Percentiles rank a stretch among this genome's conserved stretches.
phyloP scores from a whole-genome alignment of 2,888 invertebrate genomes.

The Hydropsyche betteni region DNA sequence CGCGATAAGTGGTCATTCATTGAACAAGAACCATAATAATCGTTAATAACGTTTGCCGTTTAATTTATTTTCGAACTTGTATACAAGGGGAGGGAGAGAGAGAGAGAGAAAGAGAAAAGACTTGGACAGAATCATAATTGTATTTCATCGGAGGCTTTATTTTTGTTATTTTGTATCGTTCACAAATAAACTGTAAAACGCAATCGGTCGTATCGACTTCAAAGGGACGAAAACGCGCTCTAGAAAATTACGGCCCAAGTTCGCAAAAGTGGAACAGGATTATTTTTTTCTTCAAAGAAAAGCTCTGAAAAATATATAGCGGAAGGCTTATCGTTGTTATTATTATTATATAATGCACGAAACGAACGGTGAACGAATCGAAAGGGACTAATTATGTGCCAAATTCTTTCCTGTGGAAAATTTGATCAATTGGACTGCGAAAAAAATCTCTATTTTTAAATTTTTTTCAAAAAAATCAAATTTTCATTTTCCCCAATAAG shows the following conservation, averaged over 20 bases:
- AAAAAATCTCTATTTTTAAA: too few species aligned
- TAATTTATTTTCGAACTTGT: slow-evolving; percentile 28
- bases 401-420: too few species aligned
- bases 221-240: slow-evolving; percentile 21
- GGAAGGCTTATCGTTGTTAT: too few species aligned
- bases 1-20: slow-evolving; percentile 16
- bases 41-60: slow-evolving; percentile 35
- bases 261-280: slow-evolving; percentile 1
- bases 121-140: slow-evolving; percentile 11
- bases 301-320: too few species aligned
- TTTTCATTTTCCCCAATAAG: too few species aligned
- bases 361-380: too few species aligned
- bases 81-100: not conserved
- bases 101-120: not conserved
- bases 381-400: too few species aligned
- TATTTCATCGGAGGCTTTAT: slow-evolving; percentile 12
- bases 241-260: slow-evolving; percentile 24
- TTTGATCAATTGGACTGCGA: too few species aligned
- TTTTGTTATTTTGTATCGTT: slow-evolving; percentile 32
- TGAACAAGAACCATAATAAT: slow-evolving; percentile 11
- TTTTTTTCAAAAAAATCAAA: too few species aligned
- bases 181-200: slow-evolving; percentile 28
- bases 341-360: too few species aligned
- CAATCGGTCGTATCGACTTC: slow-evolving; percentile 33
- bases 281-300: not conserved